These are phyloP conservation scores for Crotalus viridis DNA, from an alignment of 2,113 vertebrate species.

Conservation along the genomic window DNA sequence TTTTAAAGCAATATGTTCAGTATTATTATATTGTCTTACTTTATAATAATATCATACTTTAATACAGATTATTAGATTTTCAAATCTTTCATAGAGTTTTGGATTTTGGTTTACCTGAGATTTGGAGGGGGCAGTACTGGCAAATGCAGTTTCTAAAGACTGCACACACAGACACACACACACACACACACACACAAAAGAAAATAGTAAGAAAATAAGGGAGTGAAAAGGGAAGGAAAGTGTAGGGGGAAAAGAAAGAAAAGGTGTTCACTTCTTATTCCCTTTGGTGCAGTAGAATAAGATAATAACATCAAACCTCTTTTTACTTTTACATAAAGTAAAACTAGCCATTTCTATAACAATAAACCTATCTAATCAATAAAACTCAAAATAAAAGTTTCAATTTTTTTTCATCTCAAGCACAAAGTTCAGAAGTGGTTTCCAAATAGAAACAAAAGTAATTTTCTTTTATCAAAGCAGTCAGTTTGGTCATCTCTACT, in stretches of 20 bases:
- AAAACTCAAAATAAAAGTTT: neutral
- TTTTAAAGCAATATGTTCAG: conserved; percentile 29
- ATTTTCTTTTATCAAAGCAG: neutral
- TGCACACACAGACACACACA: too few species aligned
- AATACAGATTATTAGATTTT: neutral
- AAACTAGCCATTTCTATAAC: neutral
- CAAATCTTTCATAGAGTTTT: conserved; percentile 32
- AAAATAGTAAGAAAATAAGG: neutral
- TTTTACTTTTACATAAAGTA: neutral
- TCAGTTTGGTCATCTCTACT: neutral
- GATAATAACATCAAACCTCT: neutral
- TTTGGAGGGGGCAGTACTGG: neutral
- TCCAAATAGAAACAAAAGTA: neutral
- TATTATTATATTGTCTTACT: conserved; percentile 43
- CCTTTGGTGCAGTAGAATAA: neutral
- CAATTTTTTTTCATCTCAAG: neutral
- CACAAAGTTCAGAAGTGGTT: neutral
- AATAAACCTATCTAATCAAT: neutral
- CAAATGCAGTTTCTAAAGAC: conserved; percentile 7
- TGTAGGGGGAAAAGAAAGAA: neutral
- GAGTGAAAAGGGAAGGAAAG: neutral
- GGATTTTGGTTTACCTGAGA: conserved; percentile 28
- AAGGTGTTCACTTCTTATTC: neutral
- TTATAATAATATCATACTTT: conserved; percentile 26
- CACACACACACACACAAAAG: neutral